A percentile compares a stretch with the other conserved stretches of the same genome.
Evolutionary conservation across 2,113 vertebrate species (phyloP).

Genomic region (Nothocercus julius): DNA sequence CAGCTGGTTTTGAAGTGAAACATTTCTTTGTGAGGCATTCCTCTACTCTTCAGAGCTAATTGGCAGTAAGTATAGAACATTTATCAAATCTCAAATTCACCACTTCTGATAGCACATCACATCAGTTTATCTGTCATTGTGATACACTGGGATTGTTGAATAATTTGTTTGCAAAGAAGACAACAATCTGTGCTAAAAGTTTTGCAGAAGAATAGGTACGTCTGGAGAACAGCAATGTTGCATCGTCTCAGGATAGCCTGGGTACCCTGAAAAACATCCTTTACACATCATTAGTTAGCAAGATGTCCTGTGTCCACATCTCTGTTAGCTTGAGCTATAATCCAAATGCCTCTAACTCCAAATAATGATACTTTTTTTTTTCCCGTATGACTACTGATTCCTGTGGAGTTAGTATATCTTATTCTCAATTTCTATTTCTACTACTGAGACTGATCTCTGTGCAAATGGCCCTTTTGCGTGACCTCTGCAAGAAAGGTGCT

Average conservation of each 20-base stretch:
- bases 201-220: slow-evolving; percentile 51
- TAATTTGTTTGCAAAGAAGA: slow-evolving; percentile 63
- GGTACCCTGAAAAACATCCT: background rate
- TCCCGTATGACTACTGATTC: background rate
- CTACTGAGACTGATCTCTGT: background rate
- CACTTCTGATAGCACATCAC: slow-evolving; percentile 1
- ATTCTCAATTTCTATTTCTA: background rate
- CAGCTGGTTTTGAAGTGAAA: background rate
- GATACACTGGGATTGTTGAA: slow-evolving; percentile 24
- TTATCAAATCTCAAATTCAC: slow-evolving; percentile 23
- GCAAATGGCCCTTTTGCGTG: background rate
- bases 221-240: slow-evolving; percentile 15
- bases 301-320: background rate
- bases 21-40: background rate
- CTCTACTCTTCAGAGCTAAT: slow-evolving; percentile 29
- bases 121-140: slow-evolving; percentile 48
- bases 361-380: background rate
- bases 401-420: background rate
- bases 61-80: background rate
- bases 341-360: background rate
- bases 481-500: background rate
- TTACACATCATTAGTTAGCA: background rate
- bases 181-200: slow-evolving; percentile 55
- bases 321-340: background rate
- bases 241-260: background rate